These are phyloP conservation scores for Plusia festucae DNA, from an alignment of 2,888 invertebrate genomes.

Conservation along the genomic window DNA sequence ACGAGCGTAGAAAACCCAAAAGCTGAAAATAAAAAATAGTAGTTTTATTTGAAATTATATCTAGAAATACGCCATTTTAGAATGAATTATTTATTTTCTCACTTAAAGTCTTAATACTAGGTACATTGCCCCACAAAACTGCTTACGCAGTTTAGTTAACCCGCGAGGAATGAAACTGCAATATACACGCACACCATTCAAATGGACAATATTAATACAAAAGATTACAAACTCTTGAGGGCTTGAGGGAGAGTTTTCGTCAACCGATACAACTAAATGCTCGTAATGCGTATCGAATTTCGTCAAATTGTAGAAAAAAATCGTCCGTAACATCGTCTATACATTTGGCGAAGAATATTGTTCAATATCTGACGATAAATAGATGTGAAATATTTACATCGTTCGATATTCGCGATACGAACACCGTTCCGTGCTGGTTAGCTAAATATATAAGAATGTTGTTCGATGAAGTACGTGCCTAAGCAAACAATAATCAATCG, in stretches of 20 bases:
- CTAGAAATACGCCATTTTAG: too few species aligned
- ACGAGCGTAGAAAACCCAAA: too few species aligned
- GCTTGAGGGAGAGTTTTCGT: not conserved
- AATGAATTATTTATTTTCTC: too few species aligned
- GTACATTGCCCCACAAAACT: too few species aligned
- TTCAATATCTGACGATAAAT: conserved; percentile 11
- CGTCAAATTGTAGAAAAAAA: not conserved
- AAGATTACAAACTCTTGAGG: not conserved
- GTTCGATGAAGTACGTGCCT: conserved; percentile 85
- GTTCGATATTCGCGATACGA: conserved; percentile 30
- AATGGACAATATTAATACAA: too few species aligned
- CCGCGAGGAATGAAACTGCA: too few species aligned
- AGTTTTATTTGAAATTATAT: too few species aligned
- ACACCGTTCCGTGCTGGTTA: conserved; percentile 59
- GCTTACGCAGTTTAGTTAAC: too few species aligned
- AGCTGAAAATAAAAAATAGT: too few species aligned
- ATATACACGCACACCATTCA: not conserved
- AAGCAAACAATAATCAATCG: conserved; percentile 83
- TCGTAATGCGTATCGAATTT: not conserved
- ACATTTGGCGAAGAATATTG: too few species aligned
- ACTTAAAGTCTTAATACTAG: too few species aligned
- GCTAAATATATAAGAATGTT: conserved; percentile 74
- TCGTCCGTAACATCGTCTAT: too few species aligned
- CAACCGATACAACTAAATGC: conserved; percentile 3
- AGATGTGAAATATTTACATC: conserved; percentile 9